phyloP scores from a whole-genome alignment of 2,797 vertebrate genomes.

The Gobionotothen gibberifrons region DNA sequence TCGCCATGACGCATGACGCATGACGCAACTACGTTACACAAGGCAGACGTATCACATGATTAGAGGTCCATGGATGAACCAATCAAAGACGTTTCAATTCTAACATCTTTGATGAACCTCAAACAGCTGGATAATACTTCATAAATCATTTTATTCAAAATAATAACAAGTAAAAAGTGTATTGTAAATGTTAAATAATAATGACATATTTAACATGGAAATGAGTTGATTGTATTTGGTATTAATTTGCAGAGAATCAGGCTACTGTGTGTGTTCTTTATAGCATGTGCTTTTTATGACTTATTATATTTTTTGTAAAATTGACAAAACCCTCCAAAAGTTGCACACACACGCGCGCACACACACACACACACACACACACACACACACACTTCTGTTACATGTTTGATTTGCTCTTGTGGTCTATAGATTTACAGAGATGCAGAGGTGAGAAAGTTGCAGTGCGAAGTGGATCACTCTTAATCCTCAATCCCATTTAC shows the following conservation, averaged over 20 bases:
- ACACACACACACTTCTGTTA: conserved; percentile 12
- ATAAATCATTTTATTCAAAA: no score
- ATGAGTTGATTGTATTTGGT: not conserved
- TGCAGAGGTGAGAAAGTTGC: conserved; percentile 52
- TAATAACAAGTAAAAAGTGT: not conserved
- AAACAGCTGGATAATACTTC: not conserved
- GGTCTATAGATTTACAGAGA: conserved; percentile 60
- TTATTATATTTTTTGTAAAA: not conserved
- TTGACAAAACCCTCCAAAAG: not conserved
- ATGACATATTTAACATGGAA: not conserved
- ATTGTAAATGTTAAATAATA: not conserved
- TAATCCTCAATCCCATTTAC: conserved; percentile 58
- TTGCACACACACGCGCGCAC: no score
- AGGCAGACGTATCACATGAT: conserved; percentile 23
- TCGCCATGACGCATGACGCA: conserved; percentile 61
- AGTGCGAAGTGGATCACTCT: conserved; percentile 51
- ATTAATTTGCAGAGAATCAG: not conserved
- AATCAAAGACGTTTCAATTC: no score
- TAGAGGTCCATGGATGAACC: not conserved
- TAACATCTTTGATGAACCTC: no score
- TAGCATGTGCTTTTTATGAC: not conserved
- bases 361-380: no score
- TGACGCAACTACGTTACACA: conserved; percentile 54
- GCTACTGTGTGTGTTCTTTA: no score
- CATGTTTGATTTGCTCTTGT: conserved; percentile 57